Conservation (phyloP, 2,888 invertebrate species). For the Drosophila ochracea region DNA sequence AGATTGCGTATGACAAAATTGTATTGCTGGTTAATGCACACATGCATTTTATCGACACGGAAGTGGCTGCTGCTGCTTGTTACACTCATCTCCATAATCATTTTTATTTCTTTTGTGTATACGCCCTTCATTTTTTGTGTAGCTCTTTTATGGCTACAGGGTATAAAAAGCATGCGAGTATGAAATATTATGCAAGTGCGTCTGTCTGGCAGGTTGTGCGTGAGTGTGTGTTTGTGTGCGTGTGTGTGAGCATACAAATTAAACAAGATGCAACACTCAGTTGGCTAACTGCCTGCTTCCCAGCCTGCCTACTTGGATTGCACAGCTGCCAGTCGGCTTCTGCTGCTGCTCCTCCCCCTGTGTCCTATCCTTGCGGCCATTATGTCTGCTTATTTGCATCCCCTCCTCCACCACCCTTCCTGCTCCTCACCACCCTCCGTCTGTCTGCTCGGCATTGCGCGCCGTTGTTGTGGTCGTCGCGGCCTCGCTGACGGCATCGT, state of each 20-base stretch:
- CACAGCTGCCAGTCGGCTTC: constrained; percentile 8
- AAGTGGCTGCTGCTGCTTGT: constrained; percentile 17
- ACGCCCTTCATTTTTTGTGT: constrained; percentile 2
- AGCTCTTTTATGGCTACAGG: constrained; percentile 27
- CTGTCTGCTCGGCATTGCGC: constrained; percentile 29
- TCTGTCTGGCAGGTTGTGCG: constrained; percentile 42
- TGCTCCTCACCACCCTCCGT: neutral
- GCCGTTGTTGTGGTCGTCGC: constrained; percentile 50
- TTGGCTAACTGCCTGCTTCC: constrained; percentile 47
- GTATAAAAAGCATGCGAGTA: constrained; percentile 42
- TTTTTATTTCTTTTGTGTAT: neutral
- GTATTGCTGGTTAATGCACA: constrained; percentile 12
- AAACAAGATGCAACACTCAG: constrained; percentile 76
- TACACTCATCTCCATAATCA: constrained; percentile 13
- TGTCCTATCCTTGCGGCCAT: constrained; percentile 40
- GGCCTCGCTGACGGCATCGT: constrained; percentile 28
- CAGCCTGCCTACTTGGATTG: constrained; percentile 5
- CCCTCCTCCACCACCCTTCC: neutral
- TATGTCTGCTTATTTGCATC: constrained; percentile 35
- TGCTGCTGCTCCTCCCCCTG: neutral
- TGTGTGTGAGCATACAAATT: constrained; percentile 63
- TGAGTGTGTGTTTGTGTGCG: constrained; percentile 20
- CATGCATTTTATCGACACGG: constrained; percentile 8
- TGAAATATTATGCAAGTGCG: constrained; percentile 67
- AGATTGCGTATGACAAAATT: neutral